A percentile compares a stretch with the other conserved stretches of the same genome.
These are phyloP conservation scores for Paracanthobrama guichenoti DNA, from an alignment of 2,113 vertebrate species.

Conservation along the genomic window DNA sequence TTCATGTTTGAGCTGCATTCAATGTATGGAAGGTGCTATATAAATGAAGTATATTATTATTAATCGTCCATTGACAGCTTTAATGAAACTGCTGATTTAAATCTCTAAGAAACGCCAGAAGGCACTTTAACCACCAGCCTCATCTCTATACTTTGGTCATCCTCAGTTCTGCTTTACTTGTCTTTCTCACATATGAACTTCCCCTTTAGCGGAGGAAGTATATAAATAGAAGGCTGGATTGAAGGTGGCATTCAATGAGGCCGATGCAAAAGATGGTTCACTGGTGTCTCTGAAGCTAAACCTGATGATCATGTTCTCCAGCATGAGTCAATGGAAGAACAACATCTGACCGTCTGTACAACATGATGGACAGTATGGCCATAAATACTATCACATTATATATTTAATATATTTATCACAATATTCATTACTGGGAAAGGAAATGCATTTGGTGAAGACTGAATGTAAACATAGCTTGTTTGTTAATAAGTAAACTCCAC, in stretches of 20 bases:
- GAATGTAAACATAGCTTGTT: too few species aligned
- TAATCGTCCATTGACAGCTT: not conserved
- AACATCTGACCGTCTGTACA: too few species aligned
- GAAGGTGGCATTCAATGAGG: not conserved
- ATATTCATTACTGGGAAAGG: too few species aligned
- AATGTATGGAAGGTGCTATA: too few species aligned
- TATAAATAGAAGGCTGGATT: not conserved
- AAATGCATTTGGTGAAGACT: too few species aligned
- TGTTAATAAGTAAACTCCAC: too few species aligned
- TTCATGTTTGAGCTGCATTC: too few species aligned
- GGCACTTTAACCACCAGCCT: not conserved
- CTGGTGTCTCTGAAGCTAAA: not conserved
- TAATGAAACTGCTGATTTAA: not conserved
- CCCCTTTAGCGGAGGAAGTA: not conserved
- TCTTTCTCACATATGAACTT: not conserved
- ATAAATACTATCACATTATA: too few species aligned
- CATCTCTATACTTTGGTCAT: not conserved
- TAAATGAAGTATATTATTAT: not conserved
- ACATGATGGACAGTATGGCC: too few species aligned
- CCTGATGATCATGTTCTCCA: too few species aligned
- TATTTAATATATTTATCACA: too few species aligned
- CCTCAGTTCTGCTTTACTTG: conserved; percentile 4
- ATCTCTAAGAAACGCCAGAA: not conserved
- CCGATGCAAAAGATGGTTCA: not conserved
- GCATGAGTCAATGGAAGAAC: too few species aligned